Conservation (phyloP, 1,140 invertebrate genomes). For the Camponotus floridanus region DNA sequence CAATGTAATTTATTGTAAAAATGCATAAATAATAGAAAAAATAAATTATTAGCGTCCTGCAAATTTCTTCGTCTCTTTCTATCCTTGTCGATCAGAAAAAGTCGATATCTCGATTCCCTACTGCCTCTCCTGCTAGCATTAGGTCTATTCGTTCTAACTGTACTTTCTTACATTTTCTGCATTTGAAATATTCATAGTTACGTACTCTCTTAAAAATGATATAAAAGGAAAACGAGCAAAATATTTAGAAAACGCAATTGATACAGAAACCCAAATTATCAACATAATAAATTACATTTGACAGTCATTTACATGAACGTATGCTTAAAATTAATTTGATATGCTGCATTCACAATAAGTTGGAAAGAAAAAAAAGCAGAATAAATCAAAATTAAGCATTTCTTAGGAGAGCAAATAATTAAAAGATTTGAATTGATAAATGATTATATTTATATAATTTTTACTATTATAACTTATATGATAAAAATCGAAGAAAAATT, state of each 20-base stretch:
- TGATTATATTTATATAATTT: not conserved
- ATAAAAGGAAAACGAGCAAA: not conserved
- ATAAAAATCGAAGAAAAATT: not conserved
- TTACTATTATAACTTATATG: not conserved
- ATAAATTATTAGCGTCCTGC: not conserved
- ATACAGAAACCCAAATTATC: not conserved
- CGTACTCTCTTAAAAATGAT: not conserved
- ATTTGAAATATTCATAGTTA: constrained; percentile 15
- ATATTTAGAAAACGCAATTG: not conserved
- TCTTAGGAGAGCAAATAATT: not conserved
- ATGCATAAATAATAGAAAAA: not conserved
- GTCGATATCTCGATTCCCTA: constrained; percentile 60
- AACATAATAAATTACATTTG: not conserved
- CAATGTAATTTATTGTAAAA: not conserved
- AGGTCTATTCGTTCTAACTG: constrained; percentile 23
- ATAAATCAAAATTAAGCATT: not conserved
- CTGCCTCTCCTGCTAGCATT: constrained; percentile 54
- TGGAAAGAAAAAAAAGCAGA: not conserved
- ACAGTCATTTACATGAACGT: not conserved
- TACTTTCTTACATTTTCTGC: not conserved
- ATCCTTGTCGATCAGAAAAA: constrained; percentile 62
- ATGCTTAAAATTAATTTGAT: not conserved
- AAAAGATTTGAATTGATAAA: not conserved
- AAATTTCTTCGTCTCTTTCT: constrained; percentile 40
- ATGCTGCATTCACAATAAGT: constrained; percentile 5